phyloP scores from a whole-genome alignment of 2,888 invertebrate species.

The Ormyrus rosae region DNA sequence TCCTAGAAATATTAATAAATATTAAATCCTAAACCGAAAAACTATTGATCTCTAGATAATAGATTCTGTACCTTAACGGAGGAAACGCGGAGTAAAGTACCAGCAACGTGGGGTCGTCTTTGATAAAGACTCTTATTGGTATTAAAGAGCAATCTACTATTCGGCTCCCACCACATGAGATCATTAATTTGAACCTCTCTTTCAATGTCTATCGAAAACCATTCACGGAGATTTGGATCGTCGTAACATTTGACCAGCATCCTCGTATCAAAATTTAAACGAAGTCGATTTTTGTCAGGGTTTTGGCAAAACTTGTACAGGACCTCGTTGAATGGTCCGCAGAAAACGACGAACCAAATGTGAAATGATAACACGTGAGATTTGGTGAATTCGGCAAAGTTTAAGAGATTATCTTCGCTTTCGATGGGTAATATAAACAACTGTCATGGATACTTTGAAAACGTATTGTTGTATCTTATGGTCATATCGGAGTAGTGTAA shows the following conservation, averaged over 20 bases:
- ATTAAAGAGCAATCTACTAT: constrained; percentile 37
- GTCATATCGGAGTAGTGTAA: constrained; percentile 3
- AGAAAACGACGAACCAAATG: constrained; percentile 66
- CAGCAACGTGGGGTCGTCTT: constrained; percentile 57
- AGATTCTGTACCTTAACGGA: constrained; percentile 50
- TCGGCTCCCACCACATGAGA: constrained; percentile 57
- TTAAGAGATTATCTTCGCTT: constrained; percentile 48
- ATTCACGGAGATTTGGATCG: constrained; percentile 58
- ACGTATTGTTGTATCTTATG: constrained; percentile 30
- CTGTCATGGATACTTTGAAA: constrained; percentile 43
- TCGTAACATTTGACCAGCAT: constrained; percentile 61
- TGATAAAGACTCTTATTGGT: constrained; percentile 51
- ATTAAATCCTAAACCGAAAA: background rate
- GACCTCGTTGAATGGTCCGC: background rate
- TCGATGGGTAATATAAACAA: constrained; percentile 61
- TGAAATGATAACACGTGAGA: constrained; percentile 59
- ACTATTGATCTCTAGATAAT: background rate
- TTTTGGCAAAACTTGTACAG: constrained; percentile 44
- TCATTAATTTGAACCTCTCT: constrained; percentile 55
- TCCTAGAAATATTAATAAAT: constrained; percentile 10
- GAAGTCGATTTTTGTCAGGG: constrained; percentile 54
- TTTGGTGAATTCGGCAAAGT: constrained; percentile 58
- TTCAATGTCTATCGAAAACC: constrained; percentile 59
- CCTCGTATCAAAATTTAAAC: constrained; percentile 60
- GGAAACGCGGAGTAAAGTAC: constrained; percentile 55